Evolutionary conservation across 2,797 vertebrate species (phyloP).

Genomic region (Pteronotus mesoamericanus): DNA sequence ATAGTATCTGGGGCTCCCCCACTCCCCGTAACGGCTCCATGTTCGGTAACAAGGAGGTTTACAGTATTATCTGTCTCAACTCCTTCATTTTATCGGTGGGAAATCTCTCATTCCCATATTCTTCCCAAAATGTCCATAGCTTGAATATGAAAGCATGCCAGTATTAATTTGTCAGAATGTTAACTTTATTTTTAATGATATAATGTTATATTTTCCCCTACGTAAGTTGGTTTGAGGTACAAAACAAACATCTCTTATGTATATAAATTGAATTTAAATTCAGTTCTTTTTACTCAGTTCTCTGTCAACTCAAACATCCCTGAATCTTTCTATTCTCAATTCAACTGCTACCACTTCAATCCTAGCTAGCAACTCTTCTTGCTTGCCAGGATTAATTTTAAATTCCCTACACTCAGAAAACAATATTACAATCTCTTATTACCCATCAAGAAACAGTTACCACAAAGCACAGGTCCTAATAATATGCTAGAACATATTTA

Average conservation of each 20-base stretch:
- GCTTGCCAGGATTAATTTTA: conserved; percentile 16
- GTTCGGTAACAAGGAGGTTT: neutral
- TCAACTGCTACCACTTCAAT: neutral
- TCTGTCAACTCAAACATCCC: neutral
- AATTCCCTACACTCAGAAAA: neutral
- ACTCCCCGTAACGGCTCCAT: no score
- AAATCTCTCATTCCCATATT: neutral
- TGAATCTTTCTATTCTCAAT: neutral
- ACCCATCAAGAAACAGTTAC: neutral
- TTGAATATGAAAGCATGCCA: neutral
- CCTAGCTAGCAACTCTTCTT: neutral
- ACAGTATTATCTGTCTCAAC: neutral
- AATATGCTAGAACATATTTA: neutral
- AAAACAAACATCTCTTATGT: neutral
- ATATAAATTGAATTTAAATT: neutral
- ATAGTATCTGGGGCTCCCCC: no score
- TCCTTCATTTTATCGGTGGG: neutral
- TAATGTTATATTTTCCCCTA: neutral
- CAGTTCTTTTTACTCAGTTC: neutral
- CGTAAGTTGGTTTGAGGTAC: neutral
- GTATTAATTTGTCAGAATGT: neutral
- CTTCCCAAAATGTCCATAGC: neutral
- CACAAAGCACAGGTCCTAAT: neutral
- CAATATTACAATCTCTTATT: neutral
- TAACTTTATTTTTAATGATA: neutral